A percentile compares a stretch with the other conserved stretches of the same genome.
These are phyloP conservation scores for Sorex araneus DNA, from an alignment of 2,113 vertebrate genomes.

Conservation along the genomic window DNA sequence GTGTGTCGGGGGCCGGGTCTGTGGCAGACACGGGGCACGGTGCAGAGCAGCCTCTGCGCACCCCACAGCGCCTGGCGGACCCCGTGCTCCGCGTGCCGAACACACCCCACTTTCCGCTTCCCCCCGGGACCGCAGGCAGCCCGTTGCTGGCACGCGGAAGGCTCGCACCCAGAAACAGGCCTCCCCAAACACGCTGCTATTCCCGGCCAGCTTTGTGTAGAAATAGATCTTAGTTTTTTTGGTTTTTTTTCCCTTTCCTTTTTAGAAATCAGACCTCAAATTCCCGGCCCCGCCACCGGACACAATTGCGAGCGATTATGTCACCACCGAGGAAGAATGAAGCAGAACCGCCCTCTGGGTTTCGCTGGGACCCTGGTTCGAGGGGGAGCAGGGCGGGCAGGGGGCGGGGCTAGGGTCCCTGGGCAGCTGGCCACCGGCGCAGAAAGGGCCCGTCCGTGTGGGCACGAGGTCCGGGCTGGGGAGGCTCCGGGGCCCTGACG, in stretches of 20 bases:
- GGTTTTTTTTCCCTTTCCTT: slow-evolving; percentile 34
- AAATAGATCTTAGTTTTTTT: slow-evolving; percentile 37
- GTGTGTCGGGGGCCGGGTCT: too few species aligned
- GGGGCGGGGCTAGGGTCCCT: background rate
- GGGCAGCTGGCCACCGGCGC: too few species aligned
- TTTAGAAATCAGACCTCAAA: slow-evolving; percentile 78
- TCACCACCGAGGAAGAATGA: too few species aligned
- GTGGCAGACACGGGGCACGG: too few species aligned
- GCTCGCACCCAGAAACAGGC: background rate
- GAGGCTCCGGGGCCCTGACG: background rate
- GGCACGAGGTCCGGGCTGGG: background rate
- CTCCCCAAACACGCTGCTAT: slow-evolving; percentile 40
- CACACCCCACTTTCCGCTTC: too few species aligned
- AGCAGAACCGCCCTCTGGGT: background rate
- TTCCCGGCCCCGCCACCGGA: slow-evolving; percentile 70
- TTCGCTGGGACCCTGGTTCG: slow-evolving; percentile 77
- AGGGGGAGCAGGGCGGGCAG: background rate
- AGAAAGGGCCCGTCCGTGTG: too few species aligned
- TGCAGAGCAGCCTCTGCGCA: too few species aligned
- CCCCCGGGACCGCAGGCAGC: too few species aligned
- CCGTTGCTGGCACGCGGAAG: background rate
- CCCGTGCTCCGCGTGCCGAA: background rate
- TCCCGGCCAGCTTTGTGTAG: slow-evolving; percentile 63
- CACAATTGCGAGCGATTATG: slow-evolving; percentile 70
- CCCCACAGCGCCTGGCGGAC: background rate